Evolutionary conservation across 2,113 vertebrate species (phyloP).

Genomic region (Prunella fulvescens): DNA sequence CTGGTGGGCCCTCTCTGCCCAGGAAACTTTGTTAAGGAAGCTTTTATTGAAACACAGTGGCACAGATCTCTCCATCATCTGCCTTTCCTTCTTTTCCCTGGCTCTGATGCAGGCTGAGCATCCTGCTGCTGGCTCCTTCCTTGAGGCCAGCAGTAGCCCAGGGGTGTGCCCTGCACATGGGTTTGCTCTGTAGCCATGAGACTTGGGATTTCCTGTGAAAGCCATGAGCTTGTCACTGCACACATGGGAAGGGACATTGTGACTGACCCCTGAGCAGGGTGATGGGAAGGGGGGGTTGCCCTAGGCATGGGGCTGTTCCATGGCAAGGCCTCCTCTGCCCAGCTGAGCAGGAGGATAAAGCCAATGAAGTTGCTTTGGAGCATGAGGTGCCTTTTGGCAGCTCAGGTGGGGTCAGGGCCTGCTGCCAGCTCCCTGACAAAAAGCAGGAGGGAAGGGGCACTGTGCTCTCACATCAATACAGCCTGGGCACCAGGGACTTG

Average conservation of each 20-base stretch:
- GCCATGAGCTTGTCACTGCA: not conserved
- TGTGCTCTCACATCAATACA: not conserved
- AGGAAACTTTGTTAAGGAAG: not conserved
- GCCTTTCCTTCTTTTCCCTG: not conserved
- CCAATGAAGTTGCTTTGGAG: not conserved
- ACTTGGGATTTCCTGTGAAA: not conserved
- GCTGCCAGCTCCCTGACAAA: not conserved
- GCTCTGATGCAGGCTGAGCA: rapidly evolving
- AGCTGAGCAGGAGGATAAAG: not conserved
- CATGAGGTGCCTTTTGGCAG: not conserved
- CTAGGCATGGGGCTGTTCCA: rapidly evolving
- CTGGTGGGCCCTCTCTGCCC: not conserved
- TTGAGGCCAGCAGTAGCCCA: not conserved
- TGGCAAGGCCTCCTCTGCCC: not conserved
- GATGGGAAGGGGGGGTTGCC: not conserved
- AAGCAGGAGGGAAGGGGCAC: not conserved
- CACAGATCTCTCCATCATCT: not conserved
- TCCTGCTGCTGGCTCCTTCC: not conserved
- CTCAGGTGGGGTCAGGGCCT: not conserved
- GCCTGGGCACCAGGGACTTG: not conserved
- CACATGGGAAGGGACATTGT: not conserved
- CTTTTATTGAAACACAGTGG: not conserved
- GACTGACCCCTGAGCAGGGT: not conserved
- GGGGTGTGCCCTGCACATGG: not conserved
- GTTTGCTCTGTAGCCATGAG: not conserved